Evolutionary conservation across 2,888 invertebrate genomes (phyloP).

Genomic region (Drosophila atripex): DNA sequence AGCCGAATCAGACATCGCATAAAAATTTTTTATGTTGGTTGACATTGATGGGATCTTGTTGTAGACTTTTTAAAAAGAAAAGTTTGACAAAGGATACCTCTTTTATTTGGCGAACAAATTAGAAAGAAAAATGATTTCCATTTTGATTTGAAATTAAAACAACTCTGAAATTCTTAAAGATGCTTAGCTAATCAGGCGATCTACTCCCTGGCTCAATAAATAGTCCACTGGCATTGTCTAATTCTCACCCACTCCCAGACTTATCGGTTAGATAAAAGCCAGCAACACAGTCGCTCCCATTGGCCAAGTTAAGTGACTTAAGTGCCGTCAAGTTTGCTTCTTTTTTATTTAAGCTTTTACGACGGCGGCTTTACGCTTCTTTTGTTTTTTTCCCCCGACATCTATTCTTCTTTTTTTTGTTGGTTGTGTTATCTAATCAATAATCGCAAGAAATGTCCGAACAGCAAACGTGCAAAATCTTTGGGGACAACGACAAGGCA

Average conservation of each 20-base stretch:
- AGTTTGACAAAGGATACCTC: not conserved
- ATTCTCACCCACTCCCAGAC: constrained; percentile 27
- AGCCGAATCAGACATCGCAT: constrained; percentile 32
- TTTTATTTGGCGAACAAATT: not conserved
- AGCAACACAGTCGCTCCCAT: constrained; percentile 42
- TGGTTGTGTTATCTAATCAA: constrained; percentile 69
- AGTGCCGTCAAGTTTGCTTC: constrained; percentile 57
- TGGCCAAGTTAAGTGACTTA: constrained; percentile 73
- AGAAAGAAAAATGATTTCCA: not conserved
- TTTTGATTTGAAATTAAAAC: not conserved
- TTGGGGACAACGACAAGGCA: constrained; percentile 62
- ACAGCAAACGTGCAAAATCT: constrained; percentile 75
- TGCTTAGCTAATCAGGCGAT: constrained; percentile 52
- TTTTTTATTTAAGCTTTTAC: constrained; percentile 32
- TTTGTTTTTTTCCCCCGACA: constrained; percentile 29
- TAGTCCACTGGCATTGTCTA: constrained; percentile 9
- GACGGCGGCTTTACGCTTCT: constrained; percentile 40
- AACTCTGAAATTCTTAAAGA: constrained; percentile 42
- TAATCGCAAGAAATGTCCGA: constrained; percentile 74
- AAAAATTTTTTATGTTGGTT: constrained; percentile 25
- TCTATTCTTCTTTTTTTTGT: constrained; percentile 13
- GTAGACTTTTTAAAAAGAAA: not conserved
- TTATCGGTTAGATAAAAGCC: constrained; percentile 31
- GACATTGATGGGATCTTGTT: constrained; percentile 23
- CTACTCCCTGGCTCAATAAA: constrained; percentile 15